Percentiles rank a stretch among this genome's conserved stretches.
Conservation (phyloP, 2,888 invertebrate genomes). For the Spodoptera exigua region DNA sequence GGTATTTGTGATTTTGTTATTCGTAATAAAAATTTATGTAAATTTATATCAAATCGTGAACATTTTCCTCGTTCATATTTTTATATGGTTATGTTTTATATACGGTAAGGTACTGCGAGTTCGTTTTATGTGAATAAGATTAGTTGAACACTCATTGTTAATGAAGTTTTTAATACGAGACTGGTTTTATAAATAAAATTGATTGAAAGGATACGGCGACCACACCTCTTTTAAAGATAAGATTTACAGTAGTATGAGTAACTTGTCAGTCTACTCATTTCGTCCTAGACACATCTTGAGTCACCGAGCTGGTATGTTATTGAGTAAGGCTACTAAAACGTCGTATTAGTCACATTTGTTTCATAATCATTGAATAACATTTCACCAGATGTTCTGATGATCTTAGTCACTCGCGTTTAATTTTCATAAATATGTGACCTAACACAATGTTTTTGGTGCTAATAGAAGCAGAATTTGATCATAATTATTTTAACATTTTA, state of each 20-base stretch:
- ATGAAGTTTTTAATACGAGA: no score
- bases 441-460: no score
- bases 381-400: constrained; percentile 13
- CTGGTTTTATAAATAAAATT: background rate
- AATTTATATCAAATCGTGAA: no score
- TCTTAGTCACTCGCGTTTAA: constrained; percentile 16
- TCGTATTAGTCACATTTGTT: constrained; percentile 47
- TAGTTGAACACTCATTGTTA: no score
- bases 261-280: constrained; percentile 13
- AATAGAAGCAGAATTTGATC: no score
- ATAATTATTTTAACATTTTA: no score
- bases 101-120: no score
- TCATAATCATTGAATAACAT: constrained; percentile 32
- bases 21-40: no score
- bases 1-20: background rate
- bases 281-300: constrained; percentile 27
- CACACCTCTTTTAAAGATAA: background rate
- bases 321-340: constrained; percentile 32
- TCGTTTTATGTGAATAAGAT: no score
- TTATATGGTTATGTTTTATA: no score
- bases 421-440: no score
- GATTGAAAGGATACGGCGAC: background rate
- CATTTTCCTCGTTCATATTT: no score
- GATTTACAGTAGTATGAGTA: constrained; percentile 8
- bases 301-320: constrained; percentile 40